Evolutionary conservation across 2,888 invertebrate species (phyloP).

Genomic region (Fragum fragum): DNA sequence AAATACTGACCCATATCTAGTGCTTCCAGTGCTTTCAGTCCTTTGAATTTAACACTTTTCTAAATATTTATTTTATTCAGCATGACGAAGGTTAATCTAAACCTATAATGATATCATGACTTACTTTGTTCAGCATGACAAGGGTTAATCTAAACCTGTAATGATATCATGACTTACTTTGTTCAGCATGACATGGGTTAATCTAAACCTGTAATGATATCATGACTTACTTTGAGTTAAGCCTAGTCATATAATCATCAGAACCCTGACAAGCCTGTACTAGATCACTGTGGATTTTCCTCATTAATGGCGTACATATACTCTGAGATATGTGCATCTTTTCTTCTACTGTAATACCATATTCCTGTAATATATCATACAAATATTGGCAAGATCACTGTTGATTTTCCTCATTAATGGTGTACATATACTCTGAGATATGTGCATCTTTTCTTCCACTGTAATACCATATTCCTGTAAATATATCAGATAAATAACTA

Average conservation of each 20-base stretch:
- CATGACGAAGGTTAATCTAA: no score
- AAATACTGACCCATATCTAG: no score
- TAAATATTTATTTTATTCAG: no score
- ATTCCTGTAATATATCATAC: constrained; percentile 94
- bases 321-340: constrained; percentile 98
- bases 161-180: no score
- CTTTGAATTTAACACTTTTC: no score
- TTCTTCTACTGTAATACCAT: constrained; percentile 97
- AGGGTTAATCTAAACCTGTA: no score
- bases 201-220: neutral
- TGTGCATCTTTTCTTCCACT: constrained; percentile 97
- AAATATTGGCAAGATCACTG: constrained; percentile 93
- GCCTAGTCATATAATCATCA: constrained; percentile 95
- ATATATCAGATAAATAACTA: no score
- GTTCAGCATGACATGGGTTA: no score
- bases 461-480: constrained; percentile 97
- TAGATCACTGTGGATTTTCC: constrained; percentile 97
- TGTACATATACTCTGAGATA: constrained; percentile 98
- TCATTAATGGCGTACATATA: constrained; percentile 97
- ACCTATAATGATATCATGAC: no score
- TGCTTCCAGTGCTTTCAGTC: no score
- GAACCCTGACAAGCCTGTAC: constrained; percentile 88
- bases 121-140: no score
- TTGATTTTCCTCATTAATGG: constrained; percentile 98
- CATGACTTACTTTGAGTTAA: constrained; percentile 94